phyloP scores from a whole-genome alignment of 2,113 vertebrate genomes.

The Brienomyrus brachyistius region DNA sequence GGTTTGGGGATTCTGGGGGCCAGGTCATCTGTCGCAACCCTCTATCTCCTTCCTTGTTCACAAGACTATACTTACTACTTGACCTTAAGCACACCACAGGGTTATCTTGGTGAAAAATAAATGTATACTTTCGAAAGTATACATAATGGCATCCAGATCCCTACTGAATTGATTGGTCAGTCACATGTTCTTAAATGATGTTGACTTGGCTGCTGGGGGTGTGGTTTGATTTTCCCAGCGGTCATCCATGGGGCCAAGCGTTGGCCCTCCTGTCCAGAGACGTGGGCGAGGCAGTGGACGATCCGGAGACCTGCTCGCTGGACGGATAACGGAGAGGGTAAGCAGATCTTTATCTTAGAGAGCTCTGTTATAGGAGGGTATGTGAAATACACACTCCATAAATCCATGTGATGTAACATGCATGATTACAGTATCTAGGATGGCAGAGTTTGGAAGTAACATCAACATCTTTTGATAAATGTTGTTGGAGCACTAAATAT shows the following conservation, averaged over 20 bases:
- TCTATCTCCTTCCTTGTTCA: too few species aligned
- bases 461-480: not conserved
- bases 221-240: slow-evolving; percentile 40
- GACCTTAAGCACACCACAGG: not conserved
- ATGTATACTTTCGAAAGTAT: not conserved
- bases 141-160: not conserved
- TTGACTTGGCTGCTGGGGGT: not conserved
- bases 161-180: not conserved
- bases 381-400: not conserved
- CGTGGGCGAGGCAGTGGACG: slow-evolving; percentile 31
- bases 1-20: not conserved
- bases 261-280: slow-evolving; percentile 17
- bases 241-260: slow-evolving; percentile 50
- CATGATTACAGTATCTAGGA: not conserved
- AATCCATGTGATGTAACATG: not conserved
- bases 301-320: slow-evolving; percentile 46
- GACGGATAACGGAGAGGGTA: slow-evolving; percentile 50
- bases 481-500: not conserved
- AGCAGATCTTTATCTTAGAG: not conserved
- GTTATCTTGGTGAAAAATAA: not conserved
- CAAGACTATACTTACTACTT: not conserved
- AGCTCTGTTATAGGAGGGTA: not conserved
- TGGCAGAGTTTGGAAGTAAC: not conserved
- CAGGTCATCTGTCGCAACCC: too few species aligned
- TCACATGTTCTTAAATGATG: not conserved